phyloP scores from a whole-genome alignment of 2,797 vertebrate species.

The Pseudochirops corinnae region DNA sequence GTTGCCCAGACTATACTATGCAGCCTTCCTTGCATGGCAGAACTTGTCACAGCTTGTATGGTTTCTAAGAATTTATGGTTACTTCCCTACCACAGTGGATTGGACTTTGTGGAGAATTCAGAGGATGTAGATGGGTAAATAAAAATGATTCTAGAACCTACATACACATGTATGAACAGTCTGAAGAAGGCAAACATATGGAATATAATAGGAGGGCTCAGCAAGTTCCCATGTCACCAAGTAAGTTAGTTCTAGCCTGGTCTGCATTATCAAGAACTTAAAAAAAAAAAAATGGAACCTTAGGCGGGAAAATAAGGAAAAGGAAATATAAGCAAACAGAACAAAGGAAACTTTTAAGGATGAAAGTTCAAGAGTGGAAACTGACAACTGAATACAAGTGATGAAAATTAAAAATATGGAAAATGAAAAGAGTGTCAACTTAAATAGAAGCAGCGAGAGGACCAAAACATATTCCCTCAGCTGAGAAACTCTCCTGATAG shows the following conservation, averaged over 20 bases:
- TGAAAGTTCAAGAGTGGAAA: constrained; percentile 5
- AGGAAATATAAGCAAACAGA: constrained; percentile 37
- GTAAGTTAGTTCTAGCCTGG: not conserved
- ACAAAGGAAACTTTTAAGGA: constrained; percentile 9
- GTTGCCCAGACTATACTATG: not conserved
- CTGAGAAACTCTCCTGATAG: not conserved
- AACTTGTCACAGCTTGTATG: not conserved
- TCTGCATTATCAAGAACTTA: not conserved
- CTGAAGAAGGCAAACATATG: not conserved
- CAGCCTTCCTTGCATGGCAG: not conserved
- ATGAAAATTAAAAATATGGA: not conserved
- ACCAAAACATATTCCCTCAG: not conserved
- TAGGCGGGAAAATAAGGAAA: not conserved
- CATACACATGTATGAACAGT: not conserved
- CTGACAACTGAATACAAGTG: constrained; percentile 21
- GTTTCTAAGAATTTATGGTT: not conserved
- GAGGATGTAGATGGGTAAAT: not conserved
- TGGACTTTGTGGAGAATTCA: not conserved
- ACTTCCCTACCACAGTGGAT: not conserved
- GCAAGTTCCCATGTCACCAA: not conserved
- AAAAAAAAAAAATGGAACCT: not conserved
- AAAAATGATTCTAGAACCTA: not conserved
- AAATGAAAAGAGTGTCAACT: constrained; percentile 8
- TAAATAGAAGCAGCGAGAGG: not conserved
- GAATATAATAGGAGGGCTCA: not conserved